A percentile compares a stretch with the other conserved stretches of the same genome.
Conservation (phyloP, 2,888 invertebrate species). For the Standfussiana lucernea region DNA sequence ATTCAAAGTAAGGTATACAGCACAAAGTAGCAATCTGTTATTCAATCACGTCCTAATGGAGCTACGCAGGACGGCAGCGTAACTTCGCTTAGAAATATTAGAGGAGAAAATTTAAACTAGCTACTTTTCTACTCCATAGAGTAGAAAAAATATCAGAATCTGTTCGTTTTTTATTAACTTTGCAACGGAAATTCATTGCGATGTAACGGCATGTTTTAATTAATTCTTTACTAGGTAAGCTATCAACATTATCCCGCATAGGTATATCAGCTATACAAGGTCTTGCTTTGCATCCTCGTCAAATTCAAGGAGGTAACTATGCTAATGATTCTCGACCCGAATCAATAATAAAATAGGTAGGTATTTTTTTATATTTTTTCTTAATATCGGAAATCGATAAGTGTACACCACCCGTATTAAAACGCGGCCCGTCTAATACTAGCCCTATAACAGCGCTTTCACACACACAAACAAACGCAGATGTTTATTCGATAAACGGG, state of each 20-base stretch:
- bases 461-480: no score
- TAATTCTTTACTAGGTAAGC: neutral
- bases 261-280: neutral
- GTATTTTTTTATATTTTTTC: no score
- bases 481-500: no score
- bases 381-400: no score
- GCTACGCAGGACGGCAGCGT: slow-evolving; percentile 43
- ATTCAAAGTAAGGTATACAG: slow-evolving; percentile 57
- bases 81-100: slow-evolving; percentile 51
- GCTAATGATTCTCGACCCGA: no score
- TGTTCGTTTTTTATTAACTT: slow-evolving; percentile 41
- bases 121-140: slow-evolving; percentile 27
- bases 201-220: neutral
- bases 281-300: no score
- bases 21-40: slow-evolving; percentile 63
- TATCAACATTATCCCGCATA: neutral
- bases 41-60: slow-evolving; percentile 67
- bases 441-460: no score
- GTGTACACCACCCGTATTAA: no score
- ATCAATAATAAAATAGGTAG: no score
- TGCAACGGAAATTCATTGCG: slow-evolving; percentile 3
- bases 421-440: no score
- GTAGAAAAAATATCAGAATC: slow-evolving; percentile 28
- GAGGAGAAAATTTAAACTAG: slow-evolving; percentile 45
- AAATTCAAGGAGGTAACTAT: no score